These are phyloP conservation scores for Branchinecta sandiegonensis DNA, from an alignment of 2,888 invertebrate species.

Conservation along the genomic window DNA sequence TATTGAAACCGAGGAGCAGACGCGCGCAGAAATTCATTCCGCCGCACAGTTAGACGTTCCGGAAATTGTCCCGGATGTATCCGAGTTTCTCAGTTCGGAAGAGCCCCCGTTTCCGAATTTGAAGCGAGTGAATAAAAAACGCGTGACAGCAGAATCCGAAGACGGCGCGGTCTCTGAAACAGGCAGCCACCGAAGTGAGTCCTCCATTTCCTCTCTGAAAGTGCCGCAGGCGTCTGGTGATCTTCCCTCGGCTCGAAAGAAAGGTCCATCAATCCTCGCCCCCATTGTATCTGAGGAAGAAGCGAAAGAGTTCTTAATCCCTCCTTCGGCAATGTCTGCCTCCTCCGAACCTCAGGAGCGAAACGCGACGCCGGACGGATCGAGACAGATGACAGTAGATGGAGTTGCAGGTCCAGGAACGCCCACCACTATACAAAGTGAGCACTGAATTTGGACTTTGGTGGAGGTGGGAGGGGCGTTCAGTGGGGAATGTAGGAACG, in stretches of 20 bases:
- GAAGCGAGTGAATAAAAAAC: not conserved
- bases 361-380: too few species aligned
- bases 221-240: not conserved
- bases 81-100: not conserved
- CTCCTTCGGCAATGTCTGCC: too few species aligned
- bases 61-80: not conserved
- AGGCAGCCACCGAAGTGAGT: not conserved
- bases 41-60: not conserved
- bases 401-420: too few species aligned
- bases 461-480: too few species aligned
- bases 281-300: not conserved
- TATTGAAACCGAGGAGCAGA: not conserved
- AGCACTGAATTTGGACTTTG: too few species aligned
- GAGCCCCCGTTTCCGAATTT: not conserved
- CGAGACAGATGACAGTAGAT: too few species aligned
- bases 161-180: not conserved
- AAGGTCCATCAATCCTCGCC: not conserved
- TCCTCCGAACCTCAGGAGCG: too few species aligned
- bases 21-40: not conserved
- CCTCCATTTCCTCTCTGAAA: constrained; percentile 8
- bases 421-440: too few species aligned
- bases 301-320: too few species aligned
- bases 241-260: not conserved
- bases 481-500: too few species aligned
- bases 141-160: not conserved